These are phyloP conservation scores for cat (Felis catus) DNA, from an alignment of 2,113 vertebrate genomes.

Conservation along the genomic window DNA sequence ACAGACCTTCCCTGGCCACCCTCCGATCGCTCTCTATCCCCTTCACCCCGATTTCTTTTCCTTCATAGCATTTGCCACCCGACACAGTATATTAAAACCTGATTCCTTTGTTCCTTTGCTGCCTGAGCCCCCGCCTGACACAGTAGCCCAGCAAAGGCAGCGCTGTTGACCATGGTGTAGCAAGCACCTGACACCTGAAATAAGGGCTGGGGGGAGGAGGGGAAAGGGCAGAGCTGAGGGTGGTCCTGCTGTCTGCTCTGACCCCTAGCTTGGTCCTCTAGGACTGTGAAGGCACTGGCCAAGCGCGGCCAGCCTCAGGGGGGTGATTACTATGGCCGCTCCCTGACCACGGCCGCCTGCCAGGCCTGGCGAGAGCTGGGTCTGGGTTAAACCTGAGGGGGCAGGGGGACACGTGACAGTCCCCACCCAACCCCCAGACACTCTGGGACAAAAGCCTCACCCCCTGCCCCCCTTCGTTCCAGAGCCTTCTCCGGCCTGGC, in stretches of 20 bases:
- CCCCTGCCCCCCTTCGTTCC: background rate
- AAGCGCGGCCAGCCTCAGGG: background rate
- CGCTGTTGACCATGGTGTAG: accelerated
- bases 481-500: background rate
- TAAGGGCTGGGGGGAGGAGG: accelerated
- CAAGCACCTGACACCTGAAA: background rate
- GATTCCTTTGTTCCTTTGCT: no score
- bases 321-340: background rate
- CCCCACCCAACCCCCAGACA: background rate
- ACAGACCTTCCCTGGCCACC: no score
- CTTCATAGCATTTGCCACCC: no score
- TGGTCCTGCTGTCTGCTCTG: background rate
- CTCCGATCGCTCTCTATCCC: no score
- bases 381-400: background rate
- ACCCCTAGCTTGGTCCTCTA: background rate
- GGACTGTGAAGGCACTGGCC: accelerated
- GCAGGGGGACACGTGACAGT: background rate
- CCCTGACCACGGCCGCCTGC: background rate
- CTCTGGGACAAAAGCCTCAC: background rate
- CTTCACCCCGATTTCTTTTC: no score
- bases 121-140: no score
- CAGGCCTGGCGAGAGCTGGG: background rate
- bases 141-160: no score
- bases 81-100: no score
- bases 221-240: accelerated